Base-by-base conservation (phyloP, 2,888 invertebrate species). In the Lochmaea capreae region DNA sequence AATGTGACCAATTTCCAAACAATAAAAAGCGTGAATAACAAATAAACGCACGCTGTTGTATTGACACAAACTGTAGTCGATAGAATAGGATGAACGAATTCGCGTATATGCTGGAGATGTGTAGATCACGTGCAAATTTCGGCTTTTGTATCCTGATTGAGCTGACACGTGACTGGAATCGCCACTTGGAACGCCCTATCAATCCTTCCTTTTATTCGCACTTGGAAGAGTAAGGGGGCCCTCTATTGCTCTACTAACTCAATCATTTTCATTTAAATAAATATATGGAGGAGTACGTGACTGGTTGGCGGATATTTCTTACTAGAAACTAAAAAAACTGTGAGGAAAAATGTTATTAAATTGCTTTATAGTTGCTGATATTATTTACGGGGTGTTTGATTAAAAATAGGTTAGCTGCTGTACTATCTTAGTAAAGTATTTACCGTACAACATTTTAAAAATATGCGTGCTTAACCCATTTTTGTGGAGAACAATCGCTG, bases 51-150 rank as follows among this genome's bases (percentile, higher is more conserved):
- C 5, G 33, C 5, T 39, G 61, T 69, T 63, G 79, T 80, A 80
- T 80, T 80, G 79, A 76, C 71, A 73, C 73, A 79, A 80, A 81
- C 79, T 80, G 79, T 74, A 79, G 11, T n/a, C 39, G 62, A 42
- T 42, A 79, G 77, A 79, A 77, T 79, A 77, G 80, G 78, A 78
- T 77, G 76, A 79, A 79, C 79, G 78, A 80, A 80, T 80, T 81
- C 80, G 79, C 81, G 62, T 63, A 43, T 81, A 81, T 82, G 83
- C 81, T 83, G 46, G 16, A 43, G 62, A 83, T 82, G 83, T 83
- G 83, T 81, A 81, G 85, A 85, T 86, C 86, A 86, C 85, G 85
- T 85, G 86, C 86, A 86, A 87, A 87, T 86, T 86, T 83, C 81
- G 80, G 81, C 85, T 85, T 87, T 87, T 87, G 85, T 87, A 81